phyloP scores from a whole-genome alignment of 2,797 vertebrate species.

The Nyctibius grandis region DNA sequence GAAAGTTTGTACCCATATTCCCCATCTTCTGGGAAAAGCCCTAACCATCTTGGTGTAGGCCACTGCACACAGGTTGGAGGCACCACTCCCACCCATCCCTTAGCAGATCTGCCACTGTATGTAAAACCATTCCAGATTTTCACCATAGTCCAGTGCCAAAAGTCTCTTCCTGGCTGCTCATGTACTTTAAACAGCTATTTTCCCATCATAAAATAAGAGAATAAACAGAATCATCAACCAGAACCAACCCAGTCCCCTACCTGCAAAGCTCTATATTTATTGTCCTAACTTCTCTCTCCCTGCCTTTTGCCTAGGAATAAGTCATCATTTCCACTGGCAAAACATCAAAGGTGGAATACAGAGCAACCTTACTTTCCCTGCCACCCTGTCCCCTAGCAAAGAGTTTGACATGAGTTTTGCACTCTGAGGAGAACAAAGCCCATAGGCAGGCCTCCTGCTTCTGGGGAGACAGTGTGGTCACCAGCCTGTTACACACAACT shows the following conservation, averaged over 20 bases:
- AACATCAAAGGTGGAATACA: background rate
- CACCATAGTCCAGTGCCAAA: background rate
- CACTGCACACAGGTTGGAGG: background rate
- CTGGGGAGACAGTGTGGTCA: background rate
- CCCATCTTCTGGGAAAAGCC: background rate
- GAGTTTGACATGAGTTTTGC: background rate
- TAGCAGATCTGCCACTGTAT: background rate
- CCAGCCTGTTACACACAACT: background rate
- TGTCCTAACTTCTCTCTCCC: background rate
- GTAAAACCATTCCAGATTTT: background rate
- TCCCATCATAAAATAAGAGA: background rate
- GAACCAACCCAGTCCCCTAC: background rate
- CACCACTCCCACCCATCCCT: background rate
- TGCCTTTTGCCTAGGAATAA: background rate
- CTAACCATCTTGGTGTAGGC: background rate
- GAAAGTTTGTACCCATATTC: accelerated
- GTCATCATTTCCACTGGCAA: background rate
- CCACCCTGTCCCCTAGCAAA: background rate
- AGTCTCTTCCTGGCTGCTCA: background rate
- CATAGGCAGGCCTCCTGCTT: background rate
- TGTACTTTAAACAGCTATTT: background rate
- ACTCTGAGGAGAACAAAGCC: background rate
- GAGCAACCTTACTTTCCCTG: background rate
- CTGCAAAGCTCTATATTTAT: background rate
- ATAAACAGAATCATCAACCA: background rate